Evolutionary conservation across 2,888 invertebrate species (phyloP).

Genomic region (Orgyia antiqua): DNA sequence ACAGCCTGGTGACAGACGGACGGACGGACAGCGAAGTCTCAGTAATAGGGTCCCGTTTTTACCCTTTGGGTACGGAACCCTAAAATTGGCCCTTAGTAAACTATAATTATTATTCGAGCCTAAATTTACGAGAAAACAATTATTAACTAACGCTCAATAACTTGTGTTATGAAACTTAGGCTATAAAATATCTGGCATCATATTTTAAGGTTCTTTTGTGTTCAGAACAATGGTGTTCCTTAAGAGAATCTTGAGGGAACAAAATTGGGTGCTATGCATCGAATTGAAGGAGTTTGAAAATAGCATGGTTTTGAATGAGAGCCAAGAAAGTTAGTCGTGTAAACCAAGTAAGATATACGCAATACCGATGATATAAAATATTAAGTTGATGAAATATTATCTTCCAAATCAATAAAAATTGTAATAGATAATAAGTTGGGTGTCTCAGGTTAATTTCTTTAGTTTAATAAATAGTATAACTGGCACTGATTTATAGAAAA

Average conservation of each 20-base stretch:
- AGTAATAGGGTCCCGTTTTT: too few relatives aligned
- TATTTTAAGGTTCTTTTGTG: constrained; percentile 27
- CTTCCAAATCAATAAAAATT: constrained; percentile 16
- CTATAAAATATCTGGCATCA: constrained; percentile 26
- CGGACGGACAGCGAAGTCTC: too few relatives aligned
- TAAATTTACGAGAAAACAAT: too few relatives aligned
- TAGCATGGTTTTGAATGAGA: constrained; percentile 19
- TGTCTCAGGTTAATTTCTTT: too few relatives aligned
- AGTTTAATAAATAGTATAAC: too few relatives aligned
- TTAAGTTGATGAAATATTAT: constrained; percentile 7
- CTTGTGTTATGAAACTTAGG: too few relatives aligned
- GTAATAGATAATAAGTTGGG: neutral
- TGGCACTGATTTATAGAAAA: too few relatives aligned
- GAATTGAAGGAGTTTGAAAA: constrained; percentile 23
- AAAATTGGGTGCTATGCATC: constrained; percentile 26
- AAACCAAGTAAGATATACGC: constrained; percentile 21
- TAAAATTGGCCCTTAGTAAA: too few relatives aligned
- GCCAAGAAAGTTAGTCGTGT: constrained; percentile 27
- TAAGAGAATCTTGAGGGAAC: constrained; percentile 16
- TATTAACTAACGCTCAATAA: too few relatives aligned
- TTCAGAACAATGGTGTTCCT: constrained; percentile 19
- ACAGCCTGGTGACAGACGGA: too few relatives aligned
- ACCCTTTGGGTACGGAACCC: too few relatives aligned
- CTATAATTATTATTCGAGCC: too few relatives aligned
- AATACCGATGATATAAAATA: constrained; percentile 16